Percentiles rank a stretch among this genome's conserved stretches.
Conservation (phyloP, 2,888 invertebrate species). For the Drosophila mimica region DNA sequence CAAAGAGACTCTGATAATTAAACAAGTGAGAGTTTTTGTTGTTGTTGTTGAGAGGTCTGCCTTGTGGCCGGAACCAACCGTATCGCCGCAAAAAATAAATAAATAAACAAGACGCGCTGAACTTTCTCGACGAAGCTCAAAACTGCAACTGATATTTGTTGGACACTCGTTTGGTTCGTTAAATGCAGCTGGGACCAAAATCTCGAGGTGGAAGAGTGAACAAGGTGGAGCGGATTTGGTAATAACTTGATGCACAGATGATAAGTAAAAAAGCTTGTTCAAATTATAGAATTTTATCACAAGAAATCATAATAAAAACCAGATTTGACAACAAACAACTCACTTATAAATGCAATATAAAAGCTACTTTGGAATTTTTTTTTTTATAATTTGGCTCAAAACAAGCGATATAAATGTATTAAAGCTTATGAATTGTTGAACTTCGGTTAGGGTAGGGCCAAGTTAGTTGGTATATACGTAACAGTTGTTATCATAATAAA, state of each 20-base stretch:
- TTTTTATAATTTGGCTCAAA: not conserved
- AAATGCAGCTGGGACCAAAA: conserved; percentile 34
- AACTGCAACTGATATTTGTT: conserved; percentile 72
- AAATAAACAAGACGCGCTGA: conserved; percentile 45
- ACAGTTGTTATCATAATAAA: not conserved
- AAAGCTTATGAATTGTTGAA: not conserved
- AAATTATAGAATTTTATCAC: not conserved
- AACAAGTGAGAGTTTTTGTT: conserved; percentile 73
- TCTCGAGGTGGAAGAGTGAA: not conserved
- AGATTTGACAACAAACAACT: not conserved
- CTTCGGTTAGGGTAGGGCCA: not conserved
- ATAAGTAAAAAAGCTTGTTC: conserved; percentile 7
- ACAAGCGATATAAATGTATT: not conserved
- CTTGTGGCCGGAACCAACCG: conserved; percentile 23
- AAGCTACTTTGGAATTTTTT: too few relatives aligned
- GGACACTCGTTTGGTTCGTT: conserved; percentile 21
- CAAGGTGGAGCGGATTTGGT: not conserved
- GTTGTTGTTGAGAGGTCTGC: conserved; percentile 7
- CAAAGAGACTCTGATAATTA: conserved; percentile 67
- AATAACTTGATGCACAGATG: conserved; percentile 22
- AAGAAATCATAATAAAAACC: too few relatives aligned
- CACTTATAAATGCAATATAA: not conserved
- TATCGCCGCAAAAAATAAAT: conserved; percentile 25
- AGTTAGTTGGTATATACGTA: not conserved
- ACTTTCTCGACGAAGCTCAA: conserved; percentile 75